phyloP scores from a whole-genome alignment of 2,888 invertebrate genomes.

The Leucophora obtusa region DNA sequence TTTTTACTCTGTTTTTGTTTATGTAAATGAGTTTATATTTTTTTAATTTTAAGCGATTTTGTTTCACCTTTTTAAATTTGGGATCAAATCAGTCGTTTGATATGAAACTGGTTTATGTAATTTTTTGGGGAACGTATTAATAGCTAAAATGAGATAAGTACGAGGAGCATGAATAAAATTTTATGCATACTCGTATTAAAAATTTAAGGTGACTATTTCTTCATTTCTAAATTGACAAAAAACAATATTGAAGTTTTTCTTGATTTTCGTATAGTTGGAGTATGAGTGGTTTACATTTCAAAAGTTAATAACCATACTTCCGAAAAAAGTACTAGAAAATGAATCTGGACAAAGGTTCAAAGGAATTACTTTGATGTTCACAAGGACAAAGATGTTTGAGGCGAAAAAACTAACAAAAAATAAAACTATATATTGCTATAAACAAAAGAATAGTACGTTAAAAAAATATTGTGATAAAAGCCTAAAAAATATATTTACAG shows the following conservation, averaged over 20 bases:
- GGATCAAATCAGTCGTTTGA: too few species aligned
- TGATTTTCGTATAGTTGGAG: slow-evolving; percentile 20
- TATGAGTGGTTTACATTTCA: slow-evolving; percentile 37
- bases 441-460: slow-evolving; percentile 35
- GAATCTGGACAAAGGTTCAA: slow-evolving; percentile 67
- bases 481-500: slow-evolving; percentile 57
- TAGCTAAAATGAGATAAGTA: too few species aligned
- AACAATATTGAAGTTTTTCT: slow-evolving; percentile 15
- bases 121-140: too few species aligned
- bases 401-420: slow-evolving; percentile 38
- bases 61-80: neutral
- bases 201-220: slow-evolving; percentile 10
- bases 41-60: neutral
- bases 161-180: too few species aligned
- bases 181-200: neutral
- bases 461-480: slow-evolving; percentile 59
- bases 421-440: slow-evolving; percentile 24
- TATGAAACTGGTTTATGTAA: too few species aligned
- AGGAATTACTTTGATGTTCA: slow-evolving; percentile 66
- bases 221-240: slow-evolving; percentile 25
- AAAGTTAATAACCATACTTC: slow-evolving; percentile 40
- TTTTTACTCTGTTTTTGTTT: too few species aligned
- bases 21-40: too few species aligned
- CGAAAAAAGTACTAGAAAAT: slow-evolving; percentile 58
- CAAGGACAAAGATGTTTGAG: slow-evolving; percentile 63